A percentile compares a stretch with the other conserved stretches of the same genome.
Evolutionary conservation across 2,888 invertebrate species (phyloP).

Genomic region (Cephonodes hylas): DNA sequence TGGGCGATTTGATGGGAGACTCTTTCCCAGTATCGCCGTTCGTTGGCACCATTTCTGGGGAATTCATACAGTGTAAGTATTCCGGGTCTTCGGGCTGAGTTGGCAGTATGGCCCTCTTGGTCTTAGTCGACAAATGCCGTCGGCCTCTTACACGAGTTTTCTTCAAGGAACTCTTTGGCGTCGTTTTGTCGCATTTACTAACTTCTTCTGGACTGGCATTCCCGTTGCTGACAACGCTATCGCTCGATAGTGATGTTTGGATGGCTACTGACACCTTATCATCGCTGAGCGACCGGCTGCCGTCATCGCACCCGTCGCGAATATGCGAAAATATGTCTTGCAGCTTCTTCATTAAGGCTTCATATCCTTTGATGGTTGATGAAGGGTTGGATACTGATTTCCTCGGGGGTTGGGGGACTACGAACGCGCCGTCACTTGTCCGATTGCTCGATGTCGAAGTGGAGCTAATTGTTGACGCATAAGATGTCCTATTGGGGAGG

Average conservation of each 20-base stretch:
- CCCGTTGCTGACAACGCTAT: conserved; percentile 60
- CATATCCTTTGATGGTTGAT: conserved; percentile 69
- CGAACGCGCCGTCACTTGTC: conserved; percentile 74
- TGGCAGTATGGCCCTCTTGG: conserved; percentile 67
- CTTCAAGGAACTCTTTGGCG: conserved; percentile 79
- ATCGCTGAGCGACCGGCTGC: conserved; percentile 51
- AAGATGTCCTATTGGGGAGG: conserved; percentile 67
- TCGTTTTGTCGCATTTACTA: conserved; percentile 63
- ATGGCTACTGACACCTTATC: conserved; percentile 70
- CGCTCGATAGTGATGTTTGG: conserved; percentile 58
- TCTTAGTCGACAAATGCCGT: conserved; percentile 66
- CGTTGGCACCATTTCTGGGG: conserved; percentile 73
- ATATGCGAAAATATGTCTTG: conserved; percentile 71
- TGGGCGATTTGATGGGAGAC: conserved; percentile 58
- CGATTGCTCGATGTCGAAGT: conserved; percentile 66
- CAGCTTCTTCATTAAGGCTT: conserved; percentile 65
- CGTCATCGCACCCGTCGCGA: conserved; percentile 57
- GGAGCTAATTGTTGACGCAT: conserved; percentile 69
- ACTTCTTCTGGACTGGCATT: conserved; percentile 71
- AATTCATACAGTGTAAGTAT: conserved; percentile 71
- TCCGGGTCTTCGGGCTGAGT: conserved; percentile 71
- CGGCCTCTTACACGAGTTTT: conserved; percentile 69
- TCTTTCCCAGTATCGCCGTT: conserved; percentile 59
- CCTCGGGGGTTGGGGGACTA: conserved; percentile 73
- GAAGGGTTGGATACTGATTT: conserved; percentile 65